Base-by-base conservation (phyloP, 2,888 invertebrate genomes). In the Mesochorus sp. region DNA sequence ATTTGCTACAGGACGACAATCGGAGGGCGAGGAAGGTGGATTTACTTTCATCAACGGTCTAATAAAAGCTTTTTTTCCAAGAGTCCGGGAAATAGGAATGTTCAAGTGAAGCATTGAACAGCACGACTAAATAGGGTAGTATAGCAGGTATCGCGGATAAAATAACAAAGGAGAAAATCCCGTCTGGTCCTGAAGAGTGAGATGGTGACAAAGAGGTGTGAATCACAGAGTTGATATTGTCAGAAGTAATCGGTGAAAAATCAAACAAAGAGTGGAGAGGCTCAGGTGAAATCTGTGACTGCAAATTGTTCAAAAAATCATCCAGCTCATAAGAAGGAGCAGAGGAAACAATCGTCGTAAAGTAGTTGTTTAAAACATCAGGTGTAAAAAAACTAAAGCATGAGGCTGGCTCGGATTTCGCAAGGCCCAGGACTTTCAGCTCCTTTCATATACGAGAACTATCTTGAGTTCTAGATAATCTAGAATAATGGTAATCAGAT, bases 1-100 rank as follows among this genome's bases (percentile, higher is more conserved):
- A 24, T 71, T 24, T 2, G 78, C 67, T 0, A 78, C 68, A 0
- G 74, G 68, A 0, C 64, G 59, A 8, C 51, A 62, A 8, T 78
- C 73, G 1, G 49, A 49, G 3, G 24, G 51, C 3, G 26, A 26
- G 5, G n/a, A 12, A 0, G 67, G 73, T 0, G 17, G 5, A 12
- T 12, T n/a, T 0, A 39, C 10, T 53, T 64, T 73, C 0, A 6
- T 10, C 3, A 73, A 10, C 0, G 61, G 42, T 2, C 61, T 0
- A 1, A 61, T 21, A 8, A 8, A 21, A 5, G 42, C 61, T n/a
- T 1, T 6, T 3, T 39, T 61, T 61, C 61, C 61, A 53, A 0
- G 0, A 1, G 0, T 0, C 0, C 1, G 53, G 53, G 8, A 17
- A 31, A 17, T 12, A 2, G 4, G 39, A 39, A 3, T 3, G 12